Conservation (phyloP, 2,113 vertebrate species). For the Octodon degus region DNA sequence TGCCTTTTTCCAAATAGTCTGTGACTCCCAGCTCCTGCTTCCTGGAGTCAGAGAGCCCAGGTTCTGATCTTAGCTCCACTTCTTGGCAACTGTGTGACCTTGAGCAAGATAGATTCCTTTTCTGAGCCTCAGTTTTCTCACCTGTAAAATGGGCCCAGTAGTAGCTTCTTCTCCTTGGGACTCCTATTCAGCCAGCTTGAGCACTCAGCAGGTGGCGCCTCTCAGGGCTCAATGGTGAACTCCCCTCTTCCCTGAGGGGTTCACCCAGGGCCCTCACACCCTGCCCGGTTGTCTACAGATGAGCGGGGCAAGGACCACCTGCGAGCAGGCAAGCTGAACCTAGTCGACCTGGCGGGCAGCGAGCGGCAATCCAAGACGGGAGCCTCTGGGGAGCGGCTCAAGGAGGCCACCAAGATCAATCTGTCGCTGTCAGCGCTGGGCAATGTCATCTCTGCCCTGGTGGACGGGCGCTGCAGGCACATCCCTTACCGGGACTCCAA, state of each 20-base stretch:
- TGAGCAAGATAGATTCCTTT: not conserved
- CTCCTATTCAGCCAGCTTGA: not conserved
- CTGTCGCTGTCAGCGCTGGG: conserved; percentile 93
- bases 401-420: conserved; percentile 95
- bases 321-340: conserved; percentile 92
- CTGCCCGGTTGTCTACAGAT: conserved; percentile 83
- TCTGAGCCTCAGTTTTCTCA: not conserved
- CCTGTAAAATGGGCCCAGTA: not conserved
- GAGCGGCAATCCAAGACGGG: conserved; percentile 95
- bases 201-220: not conserved
- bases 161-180: not conserved
- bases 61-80: not conserved
- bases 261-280: not conserved
- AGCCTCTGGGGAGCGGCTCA: conserved; percentile 91
- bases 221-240: rapidly evolving
- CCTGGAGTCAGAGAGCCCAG: not conserved
- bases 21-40: not conserved
- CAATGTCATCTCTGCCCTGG: conserved; percentile 94
- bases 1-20: not conserved
- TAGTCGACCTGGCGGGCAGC: conserved; percentile 94
- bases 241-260: rapidly evolving
- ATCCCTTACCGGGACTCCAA: conserved; percentile 94
- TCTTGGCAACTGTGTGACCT: not conserved
- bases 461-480: conserved; percentile 90
- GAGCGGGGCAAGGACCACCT: conserved; percentile 89